These are phyloP conservation scores for Cerastis leucographa DNA, from an alignment of 2,888 invertebrate species.

Conservation along the genomic window DNA sequence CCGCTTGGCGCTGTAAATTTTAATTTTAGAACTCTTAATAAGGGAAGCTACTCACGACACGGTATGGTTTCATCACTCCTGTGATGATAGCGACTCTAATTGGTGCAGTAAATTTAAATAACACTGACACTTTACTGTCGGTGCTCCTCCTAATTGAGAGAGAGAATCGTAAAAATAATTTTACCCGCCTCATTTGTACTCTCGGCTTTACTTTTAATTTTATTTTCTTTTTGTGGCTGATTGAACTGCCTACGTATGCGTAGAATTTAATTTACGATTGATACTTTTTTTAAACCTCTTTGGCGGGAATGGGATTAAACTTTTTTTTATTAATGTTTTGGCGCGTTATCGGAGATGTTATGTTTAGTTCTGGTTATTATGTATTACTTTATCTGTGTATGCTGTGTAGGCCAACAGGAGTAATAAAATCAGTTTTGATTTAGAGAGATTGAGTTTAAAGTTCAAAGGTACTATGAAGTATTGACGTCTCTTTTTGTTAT, in stretches of 20 bases:
- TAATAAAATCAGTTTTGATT: constrained; percentile 63
- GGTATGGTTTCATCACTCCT: constrained; percentile 85
- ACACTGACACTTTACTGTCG: constrained; percentile 89
- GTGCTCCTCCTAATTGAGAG: constrained; percentile 88
- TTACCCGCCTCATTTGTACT: constrained; percentile 89
- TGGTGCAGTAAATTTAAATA: constrained; percentile 90
- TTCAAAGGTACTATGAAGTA: constrained; percentile 49
- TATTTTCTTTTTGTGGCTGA: constrained; percentile 85
- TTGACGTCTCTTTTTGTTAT: constrained; percentile 49
- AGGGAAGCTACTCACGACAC: constrained; percentile 87
- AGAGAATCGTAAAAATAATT: constrained; percentile 90
- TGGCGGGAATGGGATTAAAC: constrained; percentile 69
- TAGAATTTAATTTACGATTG: constrained; percentile 82
- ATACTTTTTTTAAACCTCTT: constrained; percentile 74
- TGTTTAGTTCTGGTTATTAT: constrained; percentile 68
- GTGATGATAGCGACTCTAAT: constrained; percentile 89
- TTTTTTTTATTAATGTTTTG: constrained; percentile 71
- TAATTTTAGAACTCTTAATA: constrained; percentile 90
- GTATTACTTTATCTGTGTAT: constrained; percentile 63
- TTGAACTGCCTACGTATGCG: constrained; percentile 81
- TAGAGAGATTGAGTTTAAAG: constrained; percentile 60
- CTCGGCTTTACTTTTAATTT: constrained; percentile 85
- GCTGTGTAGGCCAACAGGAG: constrained; percentile 30
- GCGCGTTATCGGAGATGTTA: constrained; percentile 63
- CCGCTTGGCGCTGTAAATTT: constrained; percentile 80